Evolutionary conservation across 2,113 vertebrate genomes (phyloP).

Genomic region (Saguinus midas): DNA sequence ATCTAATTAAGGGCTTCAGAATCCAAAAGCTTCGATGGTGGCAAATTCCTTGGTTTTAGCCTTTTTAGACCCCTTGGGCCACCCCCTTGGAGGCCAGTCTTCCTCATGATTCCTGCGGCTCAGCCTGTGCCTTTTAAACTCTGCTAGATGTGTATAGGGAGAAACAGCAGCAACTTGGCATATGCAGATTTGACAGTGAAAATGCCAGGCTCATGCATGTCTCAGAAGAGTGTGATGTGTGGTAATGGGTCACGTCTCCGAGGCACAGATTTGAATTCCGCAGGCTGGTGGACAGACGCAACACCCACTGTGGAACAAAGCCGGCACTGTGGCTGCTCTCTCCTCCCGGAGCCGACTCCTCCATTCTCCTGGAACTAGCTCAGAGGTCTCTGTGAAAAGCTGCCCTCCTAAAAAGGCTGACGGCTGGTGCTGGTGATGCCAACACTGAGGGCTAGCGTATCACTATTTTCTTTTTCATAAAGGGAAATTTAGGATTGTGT

Average conservation of each 20-base stretch:
- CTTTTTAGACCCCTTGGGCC: background rate
- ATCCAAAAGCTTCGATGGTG: background rate
- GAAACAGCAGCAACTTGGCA: background rate
- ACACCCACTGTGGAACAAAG: background rate
- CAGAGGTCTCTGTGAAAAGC: conserved; percentile 34
- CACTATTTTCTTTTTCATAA: background rate
- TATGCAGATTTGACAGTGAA: background rate
- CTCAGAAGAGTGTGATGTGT: background rate
- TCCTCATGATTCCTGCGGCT: background rate
- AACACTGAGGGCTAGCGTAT: background rate
- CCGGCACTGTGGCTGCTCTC: background rate
- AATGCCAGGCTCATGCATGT: background rate
- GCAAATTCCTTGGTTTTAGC: background rate
- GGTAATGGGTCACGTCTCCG: background rate
- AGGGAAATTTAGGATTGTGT: background rate
- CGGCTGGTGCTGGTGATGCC: background rate
- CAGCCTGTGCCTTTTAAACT: background rate
- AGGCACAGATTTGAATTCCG: background rate
- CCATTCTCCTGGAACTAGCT: background rate
- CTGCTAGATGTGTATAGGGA: background rate
- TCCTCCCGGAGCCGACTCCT: background rate
- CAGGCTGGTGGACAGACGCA: background rate
- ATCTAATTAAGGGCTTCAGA: background rate
- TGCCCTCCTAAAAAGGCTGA: background rate
- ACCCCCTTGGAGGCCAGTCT: background rate